A percentile compares a stretch with the other conserved stretches of the same genome.
These are phyloP conservation scores for Tenthredo notha DNA, from an alignment of 2,888 invertebrate species.

Conservation along the genomic window DNA sequence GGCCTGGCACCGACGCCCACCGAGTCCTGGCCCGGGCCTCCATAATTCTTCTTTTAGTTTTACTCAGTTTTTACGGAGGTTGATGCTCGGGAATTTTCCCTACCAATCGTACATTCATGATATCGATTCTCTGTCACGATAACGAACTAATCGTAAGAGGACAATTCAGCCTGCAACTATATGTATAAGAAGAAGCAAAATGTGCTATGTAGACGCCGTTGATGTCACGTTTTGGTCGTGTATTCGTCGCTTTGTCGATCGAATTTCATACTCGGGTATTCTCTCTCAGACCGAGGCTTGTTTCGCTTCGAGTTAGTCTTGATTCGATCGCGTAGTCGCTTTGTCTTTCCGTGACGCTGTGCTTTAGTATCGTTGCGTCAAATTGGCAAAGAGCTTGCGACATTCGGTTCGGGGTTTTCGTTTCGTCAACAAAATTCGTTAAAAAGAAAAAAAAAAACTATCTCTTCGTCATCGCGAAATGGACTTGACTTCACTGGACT, in stretches of 20 bases:
- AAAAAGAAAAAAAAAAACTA: background rate
- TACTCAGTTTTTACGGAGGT: slow-evolving; percentile 55
- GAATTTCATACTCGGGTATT: slow-evolving; percentile 40
- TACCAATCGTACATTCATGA: slow-evolving; percentile 31
- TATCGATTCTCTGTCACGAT: slow-evolving; percentile 49
- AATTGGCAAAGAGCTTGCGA: background rate
- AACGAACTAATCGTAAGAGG: slow-evolving; percentile 49
- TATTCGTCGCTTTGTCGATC: slow-evolving; percentile 47
- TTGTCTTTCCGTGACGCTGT: slow-evolving; percentile 39
- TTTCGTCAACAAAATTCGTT: background rate
- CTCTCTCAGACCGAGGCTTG: background rate
- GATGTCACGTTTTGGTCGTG: slow-evolving; percentile 43
- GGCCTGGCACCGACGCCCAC: slow-evolving; percentile 81
- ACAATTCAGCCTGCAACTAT: slow-evolving; percentile 27
- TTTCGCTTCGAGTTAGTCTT: slow-evolving; percentile 37
- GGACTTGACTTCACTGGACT: background rate
- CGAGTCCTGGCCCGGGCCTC: slow-evolving; percentile 75
- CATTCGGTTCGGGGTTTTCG: background rate
- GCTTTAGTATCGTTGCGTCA: background rate
- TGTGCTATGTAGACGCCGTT: slow-evolving; percentile 51
- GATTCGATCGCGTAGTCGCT: slow-evolving; percentile 37
- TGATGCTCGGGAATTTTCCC: slow-evolving; percentile 50
- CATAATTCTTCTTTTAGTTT: slow-evolving; percentile 70
- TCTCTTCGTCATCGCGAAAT: background rate
- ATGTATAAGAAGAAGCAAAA: slow-evolving; percentile 4